Conservation (phyloP, 2,113 vertebrate genomes). For the Actenoides lindsayi region DNA sequence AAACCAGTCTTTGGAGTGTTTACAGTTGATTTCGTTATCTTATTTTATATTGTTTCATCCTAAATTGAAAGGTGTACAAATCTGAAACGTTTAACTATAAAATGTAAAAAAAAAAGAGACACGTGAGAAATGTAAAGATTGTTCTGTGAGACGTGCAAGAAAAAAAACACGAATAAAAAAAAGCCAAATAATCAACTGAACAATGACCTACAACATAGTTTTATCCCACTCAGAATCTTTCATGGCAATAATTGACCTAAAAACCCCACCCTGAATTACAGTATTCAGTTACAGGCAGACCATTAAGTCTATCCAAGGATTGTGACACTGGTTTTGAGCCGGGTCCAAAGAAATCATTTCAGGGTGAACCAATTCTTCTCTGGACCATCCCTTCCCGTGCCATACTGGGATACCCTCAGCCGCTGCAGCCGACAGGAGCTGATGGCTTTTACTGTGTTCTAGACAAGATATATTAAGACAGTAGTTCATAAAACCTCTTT, state of each 20-base stretch:
- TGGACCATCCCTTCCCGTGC: not conserved
- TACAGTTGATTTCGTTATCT: not conserved
- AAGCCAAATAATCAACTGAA: not conserved
- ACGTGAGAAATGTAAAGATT: not conserved
- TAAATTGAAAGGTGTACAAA: not conserved
- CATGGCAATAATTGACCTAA: not conserved
- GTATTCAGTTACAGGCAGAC: not conserved
- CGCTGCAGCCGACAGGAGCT: not conserved
- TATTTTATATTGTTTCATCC: not conserved
- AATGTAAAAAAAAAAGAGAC: not conserved
- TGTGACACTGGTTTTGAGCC: not conserved
- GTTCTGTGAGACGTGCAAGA: not conserved
- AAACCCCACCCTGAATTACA: not conserved
- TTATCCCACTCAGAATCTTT: not conserved
- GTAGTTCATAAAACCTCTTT: not conserved
- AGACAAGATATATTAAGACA: not conserved
- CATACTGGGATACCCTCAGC: not conserved
- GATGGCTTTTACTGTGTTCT: not conserved
- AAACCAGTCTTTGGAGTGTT: not conserved
- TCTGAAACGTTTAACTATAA: not conserved
- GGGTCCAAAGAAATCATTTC: not conserved
- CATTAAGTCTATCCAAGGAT: not conserved
- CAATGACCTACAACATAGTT: not conserved
- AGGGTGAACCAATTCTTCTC: not conserved
- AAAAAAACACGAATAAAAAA: accelerated